These are phyloP conservation scores for Phenacoccus solenopsis DNA, from an alignment of 1,140 invertebrate genomes.

Conservation along the genomic window DNA sequence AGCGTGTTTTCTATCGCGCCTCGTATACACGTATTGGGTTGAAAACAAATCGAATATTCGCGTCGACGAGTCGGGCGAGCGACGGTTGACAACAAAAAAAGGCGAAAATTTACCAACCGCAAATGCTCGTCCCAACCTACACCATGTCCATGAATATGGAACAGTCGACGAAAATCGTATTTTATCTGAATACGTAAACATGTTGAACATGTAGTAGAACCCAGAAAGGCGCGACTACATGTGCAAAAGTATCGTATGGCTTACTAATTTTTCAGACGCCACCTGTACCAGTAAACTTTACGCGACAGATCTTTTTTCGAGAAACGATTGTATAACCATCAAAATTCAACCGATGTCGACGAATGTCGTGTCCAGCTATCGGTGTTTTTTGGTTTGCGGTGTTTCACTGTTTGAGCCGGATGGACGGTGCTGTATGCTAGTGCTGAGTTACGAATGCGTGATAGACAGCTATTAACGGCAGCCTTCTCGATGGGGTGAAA, in stretches of 20 bases:
- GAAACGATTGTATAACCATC: neutral
- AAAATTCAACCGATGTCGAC: neutral
- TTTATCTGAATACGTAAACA: slow-evolving; percentile 3
- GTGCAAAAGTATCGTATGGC: neutral
- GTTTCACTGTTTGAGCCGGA: neutral
- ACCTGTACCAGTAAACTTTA: too few relatives aligned
- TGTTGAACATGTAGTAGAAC: neutral
- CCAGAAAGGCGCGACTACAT: neutral
- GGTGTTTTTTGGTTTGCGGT: neutral
- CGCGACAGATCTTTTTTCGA: too few relatives aligned
- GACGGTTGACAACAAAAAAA: neutral
- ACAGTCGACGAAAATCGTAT: neutral
- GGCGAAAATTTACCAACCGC: neutral
- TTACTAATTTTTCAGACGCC: neutral
- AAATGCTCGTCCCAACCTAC: neutral
- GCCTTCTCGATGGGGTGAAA: neutral
- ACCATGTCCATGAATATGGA: neutral
- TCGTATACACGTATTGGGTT: neutral
- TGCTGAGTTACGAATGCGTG: neutral
- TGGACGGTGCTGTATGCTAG: too few relatives aligned
- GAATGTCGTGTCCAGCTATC: too few relatives aligned
- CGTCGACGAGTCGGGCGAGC: too few relatives aligned
- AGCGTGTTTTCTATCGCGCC: neutral
- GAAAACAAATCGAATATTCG: neutral
- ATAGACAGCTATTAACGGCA: neutral